A percentile compares a stretch with the other conserved stretches of the same genome.
Conservation (phyloP, 2,113 vertebrate genomes). For the Amia ocellicauda region DNA sequence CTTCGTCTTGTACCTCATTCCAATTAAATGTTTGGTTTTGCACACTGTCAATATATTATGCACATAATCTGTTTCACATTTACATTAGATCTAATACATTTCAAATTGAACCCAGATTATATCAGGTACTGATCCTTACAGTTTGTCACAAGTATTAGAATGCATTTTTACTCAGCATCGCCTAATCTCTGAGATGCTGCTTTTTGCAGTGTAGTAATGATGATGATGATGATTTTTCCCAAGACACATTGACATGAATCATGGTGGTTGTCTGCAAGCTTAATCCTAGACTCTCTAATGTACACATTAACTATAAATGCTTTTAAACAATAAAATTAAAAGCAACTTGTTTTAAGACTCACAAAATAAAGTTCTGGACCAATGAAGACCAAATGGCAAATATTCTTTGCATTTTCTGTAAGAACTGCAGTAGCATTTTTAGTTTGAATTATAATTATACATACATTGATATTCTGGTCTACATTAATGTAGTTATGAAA, state of each 20-base stretch:
- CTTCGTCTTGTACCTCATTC: slow-evolving; percentile 24
- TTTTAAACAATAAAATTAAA: no score
- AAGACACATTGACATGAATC: slow-evolving; percentile 1
- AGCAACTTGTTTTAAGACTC: no score
- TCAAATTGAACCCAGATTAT: slow-evolving; percentile 13
- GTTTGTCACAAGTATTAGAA: slow-evolving; percentile 5
- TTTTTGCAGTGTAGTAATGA: background rate
- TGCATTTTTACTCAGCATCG: slow-evolving; percentile 8
- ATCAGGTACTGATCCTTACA: slow-evolving; percentile 2
- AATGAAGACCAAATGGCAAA: no score
- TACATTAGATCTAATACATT: slow-evolving; percentile 13
- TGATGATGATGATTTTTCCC: background rate
- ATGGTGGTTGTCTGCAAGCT: background rate
- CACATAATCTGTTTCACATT: slow-evolving; percentile 25
- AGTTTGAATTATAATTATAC: no score
- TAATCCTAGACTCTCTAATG: background rate
- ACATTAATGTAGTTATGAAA: no score
- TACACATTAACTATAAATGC: no score
- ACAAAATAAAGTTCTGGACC: no score
- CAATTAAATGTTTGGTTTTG: slow-evolving; percentile 18
- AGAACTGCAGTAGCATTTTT: no score
- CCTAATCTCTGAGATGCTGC: no score
- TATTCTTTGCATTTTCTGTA: no score
- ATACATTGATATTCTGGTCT: no score
- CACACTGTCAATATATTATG: slow-evolving; percentile 18